A percentile compares a stretch with the other conserved stretches of the same genome.
These are phyloP conservation scores for Tipula helvola DNA, from an alignment of 2,888 invertebrate genomes.

Conservation along the genomic window DNA sequence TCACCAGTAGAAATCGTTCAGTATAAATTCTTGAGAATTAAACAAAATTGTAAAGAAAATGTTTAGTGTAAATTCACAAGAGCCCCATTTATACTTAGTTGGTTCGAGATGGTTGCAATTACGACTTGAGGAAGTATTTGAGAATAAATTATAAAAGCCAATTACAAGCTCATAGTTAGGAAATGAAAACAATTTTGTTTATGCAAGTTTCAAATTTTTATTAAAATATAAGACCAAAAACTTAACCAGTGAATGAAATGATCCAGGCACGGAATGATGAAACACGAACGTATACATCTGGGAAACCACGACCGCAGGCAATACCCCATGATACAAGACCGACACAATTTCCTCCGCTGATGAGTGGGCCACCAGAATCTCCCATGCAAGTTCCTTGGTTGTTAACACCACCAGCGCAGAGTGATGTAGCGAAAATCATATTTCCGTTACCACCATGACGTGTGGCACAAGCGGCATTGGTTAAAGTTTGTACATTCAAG, in stretches of 20 bases:
- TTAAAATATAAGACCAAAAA: neutral
- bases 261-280: conserved; percentile 31
- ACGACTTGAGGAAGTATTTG: no score
- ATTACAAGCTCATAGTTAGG: no score
- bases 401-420: conserved; percentile 21
- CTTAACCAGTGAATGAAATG: conserved; percentile 10
- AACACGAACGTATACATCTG: conserved; percentile 32
- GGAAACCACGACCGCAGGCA: conserved; percentile 27
- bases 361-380: conserved; percentile 31
- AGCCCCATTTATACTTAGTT: no score
- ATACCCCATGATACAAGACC: conserved; percentile 35
- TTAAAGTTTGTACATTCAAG: conserved; percentile 10
- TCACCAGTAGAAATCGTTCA: no score
- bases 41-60: no score
- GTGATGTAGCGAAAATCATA: conserved; percentile 31
- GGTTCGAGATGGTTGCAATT: no score
- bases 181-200: no score
- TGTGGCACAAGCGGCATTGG: conserved; percentile 12
- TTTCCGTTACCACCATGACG: conserved; percentile 11
- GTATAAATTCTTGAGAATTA: no score
- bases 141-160: no score
- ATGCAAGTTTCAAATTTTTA: no score
- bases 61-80: no score
- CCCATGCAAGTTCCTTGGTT: conserved; percentile 27
- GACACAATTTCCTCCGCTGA: conserved; percentile 28